Percentiles rank a stretch among this genome's conserved stretches.
phyloP scores from a whole-genome alignment of 2,113 vertebrate genomes.

The Colius striatus region DNA sequence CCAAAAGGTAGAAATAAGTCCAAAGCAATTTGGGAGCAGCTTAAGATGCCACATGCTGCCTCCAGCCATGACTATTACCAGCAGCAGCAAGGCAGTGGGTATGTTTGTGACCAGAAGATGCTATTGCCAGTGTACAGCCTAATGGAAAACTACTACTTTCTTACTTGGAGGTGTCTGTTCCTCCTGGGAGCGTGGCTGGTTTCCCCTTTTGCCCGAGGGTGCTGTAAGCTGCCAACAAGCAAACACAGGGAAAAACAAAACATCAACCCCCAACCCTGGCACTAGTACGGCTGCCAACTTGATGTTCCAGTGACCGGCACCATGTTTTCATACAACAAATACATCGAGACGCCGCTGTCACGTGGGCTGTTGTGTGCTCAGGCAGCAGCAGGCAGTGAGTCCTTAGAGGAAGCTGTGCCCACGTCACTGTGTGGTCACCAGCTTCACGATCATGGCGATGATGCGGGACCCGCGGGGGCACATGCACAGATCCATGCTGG shows the following conservation, averaged over 20 bases:
- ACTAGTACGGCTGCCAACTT: background rate
- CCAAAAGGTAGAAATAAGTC: background rate
- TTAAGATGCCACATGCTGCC: background rate
- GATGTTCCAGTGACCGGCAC: background rate
- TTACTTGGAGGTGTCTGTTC: background rate
- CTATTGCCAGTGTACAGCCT: rapidly evolving
- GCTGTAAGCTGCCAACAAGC: background rate
- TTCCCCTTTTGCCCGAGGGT: background rate
- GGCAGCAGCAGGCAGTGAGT: background rate
- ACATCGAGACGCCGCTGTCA: background rate
- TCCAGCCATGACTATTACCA: background rate
- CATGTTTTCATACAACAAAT: background rate
- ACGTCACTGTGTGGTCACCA: conserved; percentile 89
- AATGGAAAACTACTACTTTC: background rate
- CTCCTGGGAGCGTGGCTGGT: background rate
- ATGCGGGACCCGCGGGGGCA: conserved; percentile 94
- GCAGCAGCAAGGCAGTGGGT: background rate
- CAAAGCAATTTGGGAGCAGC: background rate
- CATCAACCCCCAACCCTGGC: background rate
- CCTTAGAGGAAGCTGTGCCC: background rate
- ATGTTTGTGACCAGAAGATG: background rate
- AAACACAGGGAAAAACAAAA: background rate
- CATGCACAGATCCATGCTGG: conserved; percentile 89
- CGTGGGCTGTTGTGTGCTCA: background rate
- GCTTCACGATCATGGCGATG: conserved; percentile 93